Evolutionary conservation across 2,888 invertebrate genomes (phyloP), one percentile per base, ranked within the genome.

Genomic region (Heliconius charithonia): DNA sequence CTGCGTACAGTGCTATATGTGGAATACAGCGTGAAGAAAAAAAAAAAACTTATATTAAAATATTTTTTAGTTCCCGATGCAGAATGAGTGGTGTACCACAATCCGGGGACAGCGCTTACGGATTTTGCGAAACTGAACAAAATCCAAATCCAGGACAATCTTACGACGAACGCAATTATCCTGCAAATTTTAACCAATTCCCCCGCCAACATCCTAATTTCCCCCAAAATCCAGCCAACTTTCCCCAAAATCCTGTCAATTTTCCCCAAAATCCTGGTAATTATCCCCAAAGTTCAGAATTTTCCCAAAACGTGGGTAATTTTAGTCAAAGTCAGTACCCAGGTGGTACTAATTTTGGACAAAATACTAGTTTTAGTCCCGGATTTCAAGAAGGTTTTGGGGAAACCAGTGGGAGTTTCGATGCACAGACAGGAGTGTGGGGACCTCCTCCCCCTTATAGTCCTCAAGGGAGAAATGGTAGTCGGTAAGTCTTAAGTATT

Each of bases 381-480:
- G 72, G 89, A 88, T 63, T 89, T 87, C 67, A 79, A 56, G 82
- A 95, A 94, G 94, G 94, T 1, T 97, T 96, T 84, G 96, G 96
- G 37, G 96, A 87, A 89, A 93, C 88, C 83, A 96, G 87, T 83
- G 96, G 89, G 86, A 96, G 86, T 92, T 96, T 85, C 92, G 96
- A 85, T 86, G 96, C 87, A 80, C 95, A 88, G 90, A 96, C 92
- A 88, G 98, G 93, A 0, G 92, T 92, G 27, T 98, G 98, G 98
- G 98, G 98, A 0, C 98, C 98, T 0, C 98, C 98, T 0, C 98
- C 98, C 0, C 98, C 98, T 0, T 98, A 98, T 87, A 97, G 97
- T 79, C 97, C 97, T 75, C 97, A 97, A 62, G 97, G 97, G 2
- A 85, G 94, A 4, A 90, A 87, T 78, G 92, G 90, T 0, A 92